Evolutionary conservation across 2,113 vertebrate genomes (phyloP).

Genomic region (Hiodon tergisus): DNA sequence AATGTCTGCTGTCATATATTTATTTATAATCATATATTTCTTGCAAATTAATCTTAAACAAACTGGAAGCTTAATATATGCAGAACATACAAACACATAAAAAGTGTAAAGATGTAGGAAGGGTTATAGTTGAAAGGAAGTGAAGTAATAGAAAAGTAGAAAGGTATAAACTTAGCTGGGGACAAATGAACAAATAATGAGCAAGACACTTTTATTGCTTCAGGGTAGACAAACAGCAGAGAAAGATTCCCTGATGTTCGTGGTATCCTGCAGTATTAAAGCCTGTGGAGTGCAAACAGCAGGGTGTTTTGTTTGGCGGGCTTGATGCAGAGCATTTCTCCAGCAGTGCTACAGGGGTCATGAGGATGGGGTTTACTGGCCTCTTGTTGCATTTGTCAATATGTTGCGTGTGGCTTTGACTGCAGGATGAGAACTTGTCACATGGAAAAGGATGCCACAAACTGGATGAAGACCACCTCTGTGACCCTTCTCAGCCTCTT

Average conservation of each 20-base stretch:
- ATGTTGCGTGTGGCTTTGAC: constrained; percentile 91
- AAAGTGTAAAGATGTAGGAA: no score
- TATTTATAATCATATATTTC: constrained; percentile 31
- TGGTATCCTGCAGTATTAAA: constrained; percentile 84
- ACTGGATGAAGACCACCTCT: no score
- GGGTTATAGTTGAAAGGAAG: constrained; percentile 44
- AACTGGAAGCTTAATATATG: constrained; percentile 44
- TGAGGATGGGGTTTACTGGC: constrained; percentile 65
- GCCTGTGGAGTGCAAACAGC: constrained; percentile 85
- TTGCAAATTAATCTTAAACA: no score
- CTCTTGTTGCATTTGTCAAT: constrained; percentile 86
- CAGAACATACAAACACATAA: constrained; percentile 41
- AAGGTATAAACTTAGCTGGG: constrained; percentile 18
- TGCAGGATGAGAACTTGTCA: constrained; percentile 86
- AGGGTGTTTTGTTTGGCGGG: constrained; percentile 48
- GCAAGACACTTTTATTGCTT: neutral
- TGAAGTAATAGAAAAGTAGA: constrained; percentile 36
- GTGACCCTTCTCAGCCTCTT: no score
- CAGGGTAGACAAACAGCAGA: constrained; percentile 31
- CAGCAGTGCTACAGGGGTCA: constrained; percentile 36
- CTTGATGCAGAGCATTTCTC: constrained; percentile 75
- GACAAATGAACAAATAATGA: no score
- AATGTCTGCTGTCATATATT: constrained; percentile 57
- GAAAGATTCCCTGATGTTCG: constrained; percentile 66
- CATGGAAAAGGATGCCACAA: no score